Evolutionary conservation across 2,113 vertebrate species (phyloP), one percentile per base, ranked within the genome.

Genomic region (Rhinolophus sinicus): DNA sequence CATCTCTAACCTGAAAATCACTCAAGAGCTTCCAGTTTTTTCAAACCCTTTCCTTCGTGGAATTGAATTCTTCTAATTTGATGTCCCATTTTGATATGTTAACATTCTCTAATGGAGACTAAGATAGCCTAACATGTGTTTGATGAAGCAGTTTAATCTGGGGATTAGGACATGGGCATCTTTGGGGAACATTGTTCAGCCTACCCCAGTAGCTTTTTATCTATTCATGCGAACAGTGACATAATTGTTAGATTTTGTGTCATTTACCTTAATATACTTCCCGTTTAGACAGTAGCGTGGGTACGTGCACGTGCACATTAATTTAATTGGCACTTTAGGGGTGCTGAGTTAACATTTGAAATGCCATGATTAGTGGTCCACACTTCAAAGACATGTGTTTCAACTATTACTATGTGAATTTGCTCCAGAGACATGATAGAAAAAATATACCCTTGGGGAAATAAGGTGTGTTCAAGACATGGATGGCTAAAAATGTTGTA

Each of bases 1-100:
- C 28, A 13, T 52, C 54, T 95, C 40, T 62, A 69, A 64, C 73
- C 13, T 90, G 58, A 97, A 81, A 76, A 94, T 97, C 47, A 81
- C 91, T 97, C 52, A 64, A 89, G 54, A 69, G 19, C 13, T 52
- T 81, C 33, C 26, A 40, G 82, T 82, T 91, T 69, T 60, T 73
- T 78, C 52, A 97, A 92, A 78, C 64, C 38, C 58, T 94, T 88
- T 83, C n/a, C 52, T 58, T 80, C 56, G 75, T 67, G 69, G 58
- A 80, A 75, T 2, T 77, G 54, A 90, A 56, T 91, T 67, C 33
- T 40, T 78, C 38, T 84, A 40, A 90, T 6, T 95, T 50, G 56
- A 80, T 70, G 58, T 84, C 47, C 30, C 70, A 72, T 90, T 90
- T 85, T 87, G 75, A 54, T 70, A 76, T 1, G 52, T 67, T 82